A percentile compares a stretch with the other conserved stretches of the same genome.
Evolutionary conservation across 1,140 invertebrate genomes (phyloP).

Genomic region (Drosophila simulans): DNA sequence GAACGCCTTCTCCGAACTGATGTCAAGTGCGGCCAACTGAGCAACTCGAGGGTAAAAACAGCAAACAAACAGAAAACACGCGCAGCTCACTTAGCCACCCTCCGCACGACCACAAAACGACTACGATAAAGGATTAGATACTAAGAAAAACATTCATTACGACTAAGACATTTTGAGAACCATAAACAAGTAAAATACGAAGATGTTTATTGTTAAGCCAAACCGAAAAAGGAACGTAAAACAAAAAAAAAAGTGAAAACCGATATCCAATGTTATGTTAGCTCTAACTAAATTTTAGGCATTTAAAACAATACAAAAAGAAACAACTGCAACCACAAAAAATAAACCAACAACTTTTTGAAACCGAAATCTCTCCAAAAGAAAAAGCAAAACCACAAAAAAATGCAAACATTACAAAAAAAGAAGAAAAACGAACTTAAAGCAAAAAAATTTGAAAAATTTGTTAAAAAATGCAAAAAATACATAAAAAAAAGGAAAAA

Average conservation of each 20-base stretch:
- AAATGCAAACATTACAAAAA: slow-evolving; percentile 66
- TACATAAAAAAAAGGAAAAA: slow-evolving; percentile 42
- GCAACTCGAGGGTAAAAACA: slow-evolving; percentile 11
- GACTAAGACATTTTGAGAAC: slow-evolving; percentile 75
- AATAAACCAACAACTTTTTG: slow-evolving; percentile 71
- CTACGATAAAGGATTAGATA: slow-evolving; percentile 65
- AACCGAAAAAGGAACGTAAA: slow-evolving; percentile 38
- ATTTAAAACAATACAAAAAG: slow-evolving; percentile 65
- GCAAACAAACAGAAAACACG: slow-evolving; percentile 48
- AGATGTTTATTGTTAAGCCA: slow-evolving; percentile 75
- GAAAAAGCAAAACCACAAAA: slow-evolving; percentile 48
- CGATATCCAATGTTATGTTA: slow-evolving; percentile 80
- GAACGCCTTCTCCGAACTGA: slow-evolving; percentile 94
- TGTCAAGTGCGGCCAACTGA: slow-evolving; percentile 86
- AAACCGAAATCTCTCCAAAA: slow-evolving; percentile 80
- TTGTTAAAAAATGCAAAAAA: slow-evolving; percentile 67
- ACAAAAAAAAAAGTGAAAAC: slow-evolving; percentile 41
- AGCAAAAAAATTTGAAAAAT: slow-evolving; percentile 70
- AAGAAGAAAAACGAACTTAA: slow-evolving; percentile 44
- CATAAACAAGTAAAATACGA: slow-evolving; percentile 54
- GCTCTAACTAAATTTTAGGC: slow-evolving; percentile 78
- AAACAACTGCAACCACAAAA: slow-evolving; percentile 54
- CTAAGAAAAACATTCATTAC: slow-evolving; percentile 73
- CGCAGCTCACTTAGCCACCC: slow-evolving; percentile 55
- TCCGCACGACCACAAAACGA: slow-evolving; percentile 67